These are phyloP conservation scores for Oophaga pumilio DNA, from an alignment of 2,113 vertebrate species.

Conservation along the genomic window DNA sequence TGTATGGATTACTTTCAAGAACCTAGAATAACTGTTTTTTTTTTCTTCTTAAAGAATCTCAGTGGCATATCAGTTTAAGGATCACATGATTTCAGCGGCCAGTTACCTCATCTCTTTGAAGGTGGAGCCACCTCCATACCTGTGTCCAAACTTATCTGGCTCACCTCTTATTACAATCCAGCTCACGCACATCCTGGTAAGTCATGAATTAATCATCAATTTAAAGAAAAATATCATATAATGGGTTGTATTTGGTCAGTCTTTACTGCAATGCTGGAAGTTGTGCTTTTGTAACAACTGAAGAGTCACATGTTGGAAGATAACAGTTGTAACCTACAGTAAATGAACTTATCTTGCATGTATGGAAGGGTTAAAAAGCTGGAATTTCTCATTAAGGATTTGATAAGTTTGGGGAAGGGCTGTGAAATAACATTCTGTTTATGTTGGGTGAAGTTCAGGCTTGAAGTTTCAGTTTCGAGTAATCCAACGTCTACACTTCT, in stretches of 20 bases:
- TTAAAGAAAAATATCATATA: background rate
- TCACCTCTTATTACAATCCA: slow-evolving; percentile 85
- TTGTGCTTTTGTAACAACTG: background rate
- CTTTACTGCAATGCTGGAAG: background rate
- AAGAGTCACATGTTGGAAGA: background rate
- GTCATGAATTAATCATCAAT: slow-evolving; percentile 52
- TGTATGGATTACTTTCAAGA: background rate
- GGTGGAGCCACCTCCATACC: slow-evolving; percentile 80
- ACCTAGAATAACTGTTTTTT: background rate
- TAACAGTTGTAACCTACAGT: background rate
- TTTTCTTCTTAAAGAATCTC: slow-evolving; percentile 76
- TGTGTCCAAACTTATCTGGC: slow-evolving; percentile 83
- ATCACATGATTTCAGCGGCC: slow-evolving; percentile 78
- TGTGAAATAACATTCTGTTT: slow-evolving; percentile 10
- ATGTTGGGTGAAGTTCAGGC: slow-evolving; percentile 52
- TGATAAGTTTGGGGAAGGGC: slow-evolving; percentile 16
- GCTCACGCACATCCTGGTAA: slow-evolving; percentile 85
- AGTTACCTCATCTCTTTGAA: slow-evolving; percentile 89
- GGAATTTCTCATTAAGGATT: slow-evolving; percentile 44
- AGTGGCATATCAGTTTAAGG: slow-evolving; percentile 72
- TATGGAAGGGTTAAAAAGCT: slow-evolving; percentile 25
- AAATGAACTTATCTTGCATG: slow-evolving; percentile 9
- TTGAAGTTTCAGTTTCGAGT: slow-evolving; percentile 21
- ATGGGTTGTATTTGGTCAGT: background rate
- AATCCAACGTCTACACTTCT: background rate